Conservation (phyloP, 2,888 invertebrate species). For the Drosophila setosimentum region DNA sequence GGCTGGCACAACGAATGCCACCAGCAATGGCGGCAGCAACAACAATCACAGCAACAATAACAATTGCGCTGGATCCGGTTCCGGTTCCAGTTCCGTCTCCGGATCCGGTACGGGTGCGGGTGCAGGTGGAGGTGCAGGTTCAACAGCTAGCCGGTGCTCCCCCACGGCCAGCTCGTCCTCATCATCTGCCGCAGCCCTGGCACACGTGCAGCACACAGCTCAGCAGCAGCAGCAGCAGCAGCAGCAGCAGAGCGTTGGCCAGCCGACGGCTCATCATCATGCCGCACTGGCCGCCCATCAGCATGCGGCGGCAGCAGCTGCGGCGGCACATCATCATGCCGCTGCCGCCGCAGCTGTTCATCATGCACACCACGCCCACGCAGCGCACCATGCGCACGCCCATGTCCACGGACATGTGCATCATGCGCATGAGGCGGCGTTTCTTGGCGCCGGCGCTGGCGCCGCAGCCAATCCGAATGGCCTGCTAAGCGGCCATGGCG, state of each 20-base stretch:
- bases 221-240: constrained; percentile 49
- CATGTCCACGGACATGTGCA: constrained; percentile 68
- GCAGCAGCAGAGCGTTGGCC: constrained; percentile 37
- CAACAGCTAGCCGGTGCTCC: constrained; percentile 43
- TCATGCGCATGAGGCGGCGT: constrained; percentile 73
- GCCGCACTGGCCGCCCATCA: constrained; percentile 75
- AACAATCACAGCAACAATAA: constrained; percentile 18
- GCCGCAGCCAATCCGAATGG: constrained; percentile 65
- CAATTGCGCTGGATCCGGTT: constrained; percentile 12
- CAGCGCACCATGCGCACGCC: constrained; percentile 62
- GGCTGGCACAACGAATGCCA: constrained; percentile 38
- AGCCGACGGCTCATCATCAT: constrained; percentile 57
- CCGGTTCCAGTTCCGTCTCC: constrained; percentile 18
- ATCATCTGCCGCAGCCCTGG: constrained; percentile 62
- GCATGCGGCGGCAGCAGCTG: constrained; percentile 72
- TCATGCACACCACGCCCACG: constrained; percentile 75
- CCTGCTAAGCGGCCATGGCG: constrained; percentile 60
- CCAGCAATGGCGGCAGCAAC: constrained; percentile 8
- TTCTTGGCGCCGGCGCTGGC: constrained; percentile 56
- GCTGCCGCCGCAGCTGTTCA: constrained; percentile 74
- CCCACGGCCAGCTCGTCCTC: constrained; percentile 67
- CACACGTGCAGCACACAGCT: constrained; percentile 42
- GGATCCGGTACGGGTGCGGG: background rate
- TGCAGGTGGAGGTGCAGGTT: constrained; percentile 16
- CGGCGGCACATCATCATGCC: constrained; percentile 75